phyloP scores from a whole-genome alignment of 2,113 vertebrate genomes.

The Symphodus melops region DNA sequence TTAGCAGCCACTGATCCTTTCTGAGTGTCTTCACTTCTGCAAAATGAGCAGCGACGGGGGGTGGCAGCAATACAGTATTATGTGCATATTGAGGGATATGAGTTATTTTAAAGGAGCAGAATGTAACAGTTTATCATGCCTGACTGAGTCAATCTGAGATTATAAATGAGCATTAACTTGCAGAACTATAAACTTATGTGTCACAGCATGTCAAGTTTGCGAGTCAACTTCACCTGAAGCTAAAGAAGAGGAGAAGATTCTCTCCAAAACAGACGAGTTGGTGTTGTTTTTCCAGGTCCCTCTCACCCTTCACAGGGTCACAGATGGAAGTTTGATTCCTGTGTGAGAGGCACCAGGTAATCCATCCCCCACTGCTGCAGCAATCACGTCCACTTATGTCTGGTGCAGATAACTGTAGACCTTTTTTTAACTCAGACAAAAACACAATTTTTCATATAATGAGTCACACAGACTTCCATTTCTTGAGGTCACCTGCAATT shows the following conservation, averaged over 20 bases:
- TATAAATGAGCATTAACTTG: too few relatives aligned
- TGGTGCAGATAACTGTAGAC: constrained; percentile 44
- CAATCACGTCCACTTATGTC: constrained; percentile 38
- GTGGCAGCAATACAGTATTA: too few relatives aligned
- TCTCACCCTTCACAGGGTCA: not conserved
- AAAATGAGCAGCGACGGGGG: too few relatives aligned
- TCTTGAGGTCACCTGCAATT: constrained; percentile 44
- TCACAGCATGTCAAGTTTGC: too few relatives aligned
- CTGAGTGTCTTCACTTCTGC: too few relatives aligned
- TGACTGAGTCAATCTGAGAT: too few relatives aligned
- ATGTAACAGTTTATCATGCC: too few relatives aligned
- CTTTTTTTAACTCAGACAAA: constrained; percentile 25
- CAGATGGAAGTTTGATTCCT: constrained; percentile 18
- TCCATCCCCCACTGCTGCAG: constrained; percentile 45
- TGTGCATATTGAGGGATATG: too few relatives aligned
- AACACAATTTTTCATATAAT: constrained; percentile 34
- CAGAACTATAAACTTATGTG: too few relatives aligned
- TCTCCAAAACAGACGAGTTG: not conserved
- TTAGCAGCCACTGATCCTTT: too few relatives aligned
- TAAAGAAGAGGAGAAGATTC: not conserved
- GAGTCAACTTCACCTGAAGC: not conserved
- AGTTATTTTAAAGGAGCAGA: too few relatives aligned
- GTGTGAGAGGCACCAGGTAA: constrained; percentile 43
- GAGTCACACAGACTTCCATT: constrained; percentile 39
- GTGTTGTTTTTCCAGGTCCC: constrained; percentile 4